Evolutionary conservation across 2,888 invertebrate species (phyloP).

Genomic region (Nomada flava): DNA sequence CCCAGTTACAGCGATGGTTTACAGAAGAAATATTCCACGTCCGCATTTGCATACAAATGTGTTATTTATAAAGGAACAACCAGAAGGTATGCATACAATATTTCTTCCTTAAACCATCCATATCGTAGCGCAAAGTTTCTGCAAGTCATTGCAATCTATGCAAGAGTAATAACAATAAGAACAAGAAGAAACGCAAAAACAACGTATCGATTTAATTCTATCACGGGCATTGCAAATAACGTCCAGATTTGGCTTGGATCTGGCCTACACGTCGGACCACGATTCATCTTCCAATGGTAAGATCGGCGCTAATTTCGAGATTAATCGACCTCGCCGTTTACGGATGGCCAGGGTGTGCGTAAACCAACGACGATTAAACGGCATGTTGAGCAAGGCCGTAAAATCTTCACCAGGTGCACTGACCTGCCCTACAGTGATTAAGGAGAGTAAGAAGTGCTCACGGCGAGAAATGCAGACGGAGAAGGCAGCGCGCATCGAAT

Average conservation of each 20-base stretch:
- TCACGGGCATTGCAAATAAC: background rate
- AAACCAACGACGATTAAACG: constrained; percentile 51
- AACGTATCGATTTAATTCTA: too few relatives aligned
- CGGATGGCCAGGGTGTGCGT: background rate
- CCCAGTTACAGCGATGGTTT: too few relatives aligned
- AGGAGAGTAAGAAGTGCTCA: constrained; percentile 47
- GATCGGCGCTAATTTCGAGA: constrained; percentile 58
- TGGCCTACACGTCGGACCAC: background rate
- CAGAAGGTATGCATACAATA: too few relatives aligned
- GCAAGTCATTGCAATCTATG: too few relatives aligned
- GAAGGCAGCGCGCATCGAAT: constrained; percentile 53
- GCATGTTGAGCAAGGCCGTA: constrained; percentile 52
- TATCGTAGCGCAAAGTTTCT: too few relatives aligned
- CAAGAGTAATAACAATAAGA: too few relatives aligned
- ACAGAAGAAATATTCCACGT: too few relatives aligned
- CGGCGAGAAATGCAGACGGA: constrained; percentile 39
- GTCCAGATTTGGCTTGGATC: background rate
- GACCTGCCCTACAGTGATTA: constrained; percentile 64
- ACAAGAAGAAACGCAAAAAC: too few relatives aligned
- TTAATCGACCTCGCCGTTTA: constrained; percentile 52
- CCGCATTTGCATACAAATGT: too few relatives aligned
- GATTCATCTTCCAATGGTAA: too few relatives aligned
- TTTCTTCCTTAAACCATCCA: too few relatives aligned
- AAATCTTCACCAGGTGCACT: constrained; percentile 62
- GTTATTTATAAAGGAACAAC: too few relatives aligned